Evolutionary conservation across 2,888 invertebrate genomes (phyloP).

Genomic region (Loripinus fragilis): DNA sequence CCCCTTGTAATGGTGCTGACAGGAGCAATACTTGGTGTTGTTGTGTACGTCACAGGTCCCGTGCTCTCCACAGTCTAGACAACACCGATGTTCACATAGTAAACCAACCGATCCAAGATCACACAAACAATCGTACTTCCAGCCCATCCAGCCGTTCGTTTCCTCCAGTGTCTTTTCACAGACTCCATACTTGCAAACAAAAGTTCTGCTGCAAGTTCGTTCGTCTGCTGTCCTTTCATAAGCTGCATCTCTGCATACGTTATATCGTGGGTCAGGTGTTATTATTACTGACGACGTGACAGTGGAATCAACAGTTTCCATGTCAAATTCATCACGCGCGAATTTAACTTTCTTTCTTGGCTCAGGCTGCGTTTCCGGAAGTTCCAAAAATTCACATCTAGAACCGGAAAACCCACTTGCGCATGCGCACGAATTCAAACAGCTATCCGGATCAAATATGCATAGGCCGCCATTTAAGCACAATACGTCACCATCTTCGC

Average conservation of each 20-base stretch:
- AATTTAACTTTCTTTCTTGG: neutral
- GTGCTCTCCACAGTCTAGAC: constrained; percentile 52
- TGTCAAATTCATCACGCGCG: neutral
- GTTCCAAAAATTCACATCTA: constrained; percentile 18
- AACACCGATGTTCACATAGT: constrained; percentile 45
- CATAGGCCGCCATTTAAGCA: constrained; percentile 37
- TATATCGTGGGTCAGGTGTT: constrained; percentile 29
- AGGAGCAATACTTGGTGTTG: constrained; percentile 57
- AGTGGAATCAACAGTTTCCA: neutral
- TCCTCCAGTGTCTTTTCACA: constrained; percentile 32
- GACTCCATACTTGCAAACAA: constrained; percentile 34
- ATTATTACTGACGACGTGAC: neutral
- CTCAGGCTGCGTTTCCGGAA: neutral
- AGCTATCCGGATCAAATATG: constrained; percentile 21
- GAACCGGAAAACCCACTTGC: constrained; percentile 26
- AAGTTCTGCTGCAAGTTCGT: constrained; percentile 20
- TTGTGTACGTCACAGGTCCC: constrained; percentile 49
- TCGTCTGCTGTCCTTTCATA: constrained; percentile 15
- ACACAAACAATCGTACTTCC: constrained; percentile 32
- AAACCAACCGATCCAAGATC: constrained; percentile 47
- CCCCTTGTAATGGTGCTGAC: constrained; percentile 63
- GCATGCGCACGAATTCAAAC: constrained; percentile 33
- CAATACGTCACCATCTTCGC: neutral
- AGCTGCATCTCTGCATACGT: constrained; percentile 33
- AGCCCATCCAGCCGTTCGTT: constrained; percentile 34